A percentile compares a stretch with the other conserved stretches of the same genome.
Conservation (phyloP, 1,140 invertebrate species). For the Ips typographus region DNA sequence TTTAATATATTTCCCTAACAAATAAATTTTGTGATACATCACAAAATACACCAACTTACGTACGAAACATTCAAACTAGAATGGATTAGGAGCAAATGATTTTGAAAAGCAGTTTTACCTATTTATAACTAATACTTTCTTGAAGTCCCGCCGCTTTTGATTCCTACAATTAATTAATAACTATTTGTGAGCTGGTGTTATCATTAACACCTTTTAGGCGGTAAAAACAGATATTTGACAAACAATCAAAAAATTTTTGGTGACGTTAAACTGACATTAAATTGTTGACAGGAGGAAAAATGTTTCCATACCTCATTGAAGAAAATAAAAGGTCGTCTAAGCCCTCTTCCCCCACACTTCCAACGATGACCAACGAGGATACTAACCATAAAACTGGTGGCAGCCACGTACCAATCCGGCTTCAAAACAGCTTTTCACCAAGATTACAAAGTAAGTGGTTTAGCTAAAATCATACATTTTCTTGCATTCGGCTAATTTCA, state of each 20-base stretch:
- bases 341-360: constrained; percentile 22
- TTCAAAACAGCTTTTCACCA: constrained; percentile 31
- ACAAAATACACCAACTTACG: no score
- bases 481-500: neutral
- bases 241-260: neutral
- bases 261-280: constrained; percentile 29
- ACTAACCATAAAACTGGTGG: constrained; percentile 3
- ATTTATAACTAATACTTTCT: no score
- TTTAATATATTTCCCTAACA: no score
- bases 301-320: constrained; percentile 46
- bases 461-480: neutral
- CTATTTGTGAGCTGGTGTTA: no score
- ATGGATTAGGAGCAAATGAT: no score
- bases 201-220: no score
- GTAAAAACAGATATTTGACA: neutral
- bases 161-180: no score
- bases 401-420: constrained; percentile 19
- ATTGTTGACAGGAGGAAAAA: constrained; percentile 47
- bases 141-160: no score
- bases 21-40: no score
- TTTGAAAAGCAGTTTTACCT: no score
- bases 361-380: constrained; percentile 15
- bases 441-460: constrained; percentile 36
- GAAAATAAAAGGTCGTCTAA: constrained; percentile 38
- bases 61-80: no score